Evolutionary conservation across 2,113 vertebrate species (phyloP), one percentile per base, ranked within the genome.

Genomic region (Leucopternis melanops): DNA sequence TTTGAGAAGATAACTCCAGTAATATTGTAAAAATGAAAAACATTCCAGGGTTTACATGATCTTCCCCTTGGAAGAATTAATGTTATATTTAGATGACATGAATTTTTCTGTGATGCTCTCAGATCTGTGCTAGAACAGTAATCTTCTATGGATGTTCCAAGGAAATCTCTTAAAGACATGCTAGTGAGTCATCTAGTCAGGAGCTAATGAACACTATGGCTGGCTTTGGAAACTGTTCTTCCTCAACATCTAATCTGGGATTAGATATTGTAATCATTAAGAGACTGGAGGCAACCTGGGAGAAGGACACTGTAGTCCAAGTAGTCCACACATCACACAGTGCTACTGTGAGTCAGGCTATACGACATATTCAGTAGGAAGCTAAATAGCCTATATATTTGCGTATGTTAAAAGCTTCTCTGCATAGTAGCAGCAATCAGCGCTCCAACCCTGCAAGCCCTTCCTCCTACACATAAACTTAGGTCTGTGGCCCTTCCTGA

Each of bases 141-240:
- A 95, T 75, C 87, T 73, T 50, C 72, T 63, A 44, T 6, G 7
- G 75, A 94, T 9, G 5, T 88, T 90, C 72, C 55, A 94, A 88
- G 75, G 63, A 94, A 95, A 93, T 88, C 82, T 96, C 80, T 78
- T 94, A 81, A 90, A 81, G 79, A 78, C 52, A 17, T 36, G 38
- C 23, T 49, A 59, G 54, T 62, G 62, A 96, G 62, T 89, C 69
- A 91, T 71, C 58, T 88, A 66, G 49, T 52, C 75, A 72, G 72
- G 49, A 93, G 86, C 65, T 81, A 88, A 90, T 23, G 72, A 92
- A 81, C 11, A 18, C 34, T 59, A 38, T 31, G 50, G 42, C 67
- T 83, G 52, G 42, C 38, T 93, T 80, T 92, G 57, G 90, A 84
- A 88, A 77, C 63, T 17, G 14, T 36, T 90, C 21, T 61, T 88